Conservation (phyloP, 2,113 vertebrate species). For the Microtus montanus region DNA sequence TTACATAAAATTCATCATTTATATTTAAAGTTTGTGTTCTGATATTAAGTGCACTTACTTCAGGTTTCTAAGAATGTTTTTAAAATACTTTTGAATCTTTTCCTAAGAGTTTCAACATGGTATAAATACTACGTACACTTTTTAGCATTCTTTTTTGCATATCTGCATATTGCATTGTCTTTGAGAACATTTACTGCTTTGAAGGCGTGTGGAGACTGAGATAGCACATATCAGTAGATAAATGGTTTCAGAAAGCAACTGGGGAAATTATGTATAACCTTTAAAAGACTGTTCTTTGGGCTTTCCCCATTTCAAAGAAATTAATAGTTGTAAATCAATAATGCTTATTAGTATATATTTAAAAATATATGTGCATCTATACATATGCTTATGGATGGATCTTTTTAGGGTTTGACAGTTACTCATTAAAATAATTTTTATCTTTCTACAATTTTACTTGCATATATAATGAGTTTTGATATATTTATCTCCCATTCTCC, state of each 20-base stretch:
- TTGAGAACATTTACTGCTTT: constrained; percentile 73
- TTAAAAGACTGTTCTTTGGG: constrained; percentile 69
- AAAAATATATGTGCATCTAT: constrained; percentile 8
- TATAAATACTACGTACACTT: constrained; percentile 70
- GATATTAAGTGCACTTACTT: constrained; percentile 56
- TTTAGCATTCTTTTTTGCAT: constrained; percentile 77
- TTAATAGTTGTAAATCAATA: constrained; percentile 60
- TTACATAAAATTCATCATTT: constrained; percentile 30
- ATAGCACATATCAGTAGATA: constrained; percentile 76
- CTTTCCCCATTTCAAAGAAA: constrained; percentile 76
- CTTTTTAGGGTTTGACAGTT: constrained; percentile 40
- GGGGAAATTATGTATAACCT: constrained; percentile 65
- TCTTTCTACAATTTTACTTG: not conserved
- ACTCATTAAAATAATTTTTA: not conserved
- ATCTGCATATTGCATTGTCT: constrained; percentile 81
- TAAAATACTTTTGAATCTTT: constrained; percentile 68
- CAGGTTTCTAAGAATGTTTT: constrained; percentile 63
- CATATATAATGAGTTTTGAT: not conserved
- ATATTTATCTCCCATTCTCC: not conserved
- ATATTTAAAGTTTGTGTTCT: constrained; percentile 69
- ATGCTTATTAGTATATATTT: constrained; percentile 53
- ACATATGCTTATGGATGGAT: not conserved
- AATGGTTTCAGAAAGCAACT: constrained; percentile 74
- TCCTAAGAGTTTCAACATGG: constrained; percentile 72
- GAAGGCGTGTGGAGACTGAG: constrained; percentile 50